These are phyloP conservation scores for Stenichneumon culpator DNA, from an alignment of 2,888 invertebrate species.

Conservation along the genomic window DNA sequence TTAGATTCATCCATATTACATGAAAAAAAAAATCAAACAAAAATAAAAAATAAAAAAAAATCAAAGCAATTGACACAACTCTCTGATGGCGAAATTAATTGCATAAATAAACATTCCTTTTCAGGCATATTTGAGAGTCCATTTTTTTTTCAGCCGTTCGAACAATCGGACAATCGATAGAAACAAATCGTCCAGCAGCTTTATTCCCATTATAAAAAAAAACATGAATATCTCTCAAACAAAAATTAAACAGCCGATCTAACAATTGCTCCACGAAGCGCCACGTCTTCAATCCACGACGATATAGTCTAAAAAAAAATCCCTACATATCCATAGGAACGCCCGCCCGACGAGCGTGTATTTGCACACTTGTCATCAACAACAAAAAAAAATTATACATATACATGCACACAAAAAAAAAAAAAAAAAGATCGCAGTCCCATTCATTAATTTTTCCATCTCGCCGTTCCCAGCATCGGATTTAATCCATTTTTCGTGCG, in stretches of 20 bases:
- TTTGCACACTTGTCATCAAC: slow-evolving; percentile 1
- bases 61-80: background rate
- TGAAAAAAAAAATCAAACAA: too few species aligned
- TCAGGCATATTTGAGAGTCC: too few species aligned
- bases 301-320: background rate
- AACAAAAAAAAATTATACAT: background rate
- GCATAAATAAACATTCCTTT: too few species aligned
- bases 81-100: too few species aligned
- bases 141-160: too few species aligned
- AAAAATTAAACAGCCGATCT: background rate
- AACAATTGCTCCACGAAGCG: slow-evolving; percentile 11
- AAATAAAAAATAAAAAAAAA: background rate
- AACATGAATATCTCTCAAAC: background rate
- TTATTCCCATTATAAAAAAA: background rate
- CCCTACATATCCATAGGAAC: background rate
- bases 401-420: background rate
- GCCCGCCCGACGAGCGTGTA: slow-evolving; percentile 2
- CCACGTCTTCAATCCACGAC: background rate
- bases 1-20: too few species aligned
- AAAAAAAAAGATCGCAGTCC: slow-evolving; percentile 3
- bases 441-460: slow-evolving; percentile 32
- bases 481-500: slow-evolving; percentile 46
- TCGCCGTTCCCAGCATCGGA: slow-evolving; percentile 44
- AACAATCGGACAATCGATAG: too few species aligned
- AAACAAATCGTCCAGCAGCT: background rate